Base-by-base conservation (phyloP, 2,797 vertebrate genomes). In the Alcedo atthis region DNA sequence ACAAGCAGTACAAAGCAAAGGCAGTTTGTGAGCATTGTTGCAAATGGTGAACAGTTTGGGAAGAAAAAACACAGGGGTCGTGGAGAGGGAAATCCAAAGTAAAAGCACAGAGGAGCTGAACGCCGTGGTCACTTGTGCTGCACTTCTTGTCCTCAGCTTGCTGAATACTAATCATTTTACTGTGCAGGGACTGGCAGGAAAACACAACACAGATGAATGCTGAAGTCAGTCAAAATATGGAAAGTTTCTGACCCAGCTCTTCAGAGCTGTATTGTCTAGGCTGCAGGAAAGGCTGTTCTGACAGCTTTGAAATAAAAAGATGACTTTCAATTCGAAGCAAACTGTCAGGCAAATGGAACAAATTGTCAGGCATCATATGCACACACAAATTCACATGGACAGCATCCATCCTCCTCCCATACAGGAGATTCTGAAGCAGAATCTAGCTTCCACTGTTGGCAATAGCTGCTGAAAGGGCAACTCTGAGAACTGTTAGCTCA, bases 1-100 rank as follows among this genome's bases (percentile, higher is more conserved):
- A 77, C 55, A 95, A 95, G 97, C 86, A 96, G 95, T 54, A 94
- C 89, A 96, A 84, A 96, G 87, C 71, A 92, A 88, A 96, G 51
- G 73, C 76, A 74, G 83, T 63, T 37, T 14, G 69, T 35, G 46
- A 78, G 68, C 81, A 69, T 18, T 61, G 51, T 16, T 71, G 48
- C 37, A 86, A 96, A 94, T 48, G 3, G 0, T 66, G 15, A 92
- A 82, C 14, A 9, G 83, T 74, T 92, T 82, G 37, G 66, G 87
- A 53, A 86, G 55, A 69, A 73, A 68, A 40, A 91, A 74, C 7
- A 79, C 33, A 66, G 17, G 84, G 35, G 59, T 53, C 43, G 68
- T 25, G 71, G 57, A 51, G 46, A 91, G 51, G 84, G 80, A 75
- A 95, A 92, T 68, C 73, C 45, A 70, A 59, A 76, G 3, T 7